Evolutionary conservation across 1,140 invertebrate species (phyloP).

Genomic region (Solenopsis fugax): DNA sequence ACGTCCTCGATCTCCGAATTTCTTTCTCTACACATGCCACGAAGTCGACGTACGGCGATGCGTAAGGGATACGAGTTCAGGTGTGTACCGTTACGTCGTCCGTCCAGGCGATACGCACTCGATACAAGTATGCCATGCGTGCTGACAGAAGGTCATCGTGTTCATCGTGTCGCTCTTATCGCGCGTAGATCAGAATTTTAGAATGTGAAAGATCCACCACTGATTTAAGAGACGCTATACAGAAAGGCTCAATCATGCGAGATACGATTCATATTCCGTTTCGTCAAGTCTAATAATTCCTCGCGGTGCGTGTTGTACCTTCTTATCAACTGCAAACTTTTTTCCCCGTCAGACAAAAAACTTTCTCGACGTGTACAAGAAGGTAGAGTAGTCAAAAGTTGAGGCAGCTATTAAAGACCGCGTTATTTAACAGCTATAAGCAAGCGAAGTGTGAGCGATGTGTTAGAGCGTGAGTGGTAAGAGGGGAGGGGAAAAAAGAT

Average conservation of each 20-base stretch:
- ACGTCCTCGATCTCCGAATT: background rate
- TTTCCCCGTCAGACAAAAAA: background rate
- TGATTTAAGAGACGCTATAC: background rate
- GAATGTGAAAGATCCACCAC: background rate
- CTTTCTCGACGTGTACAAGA: background rate
- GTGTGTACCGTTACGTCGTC: slow-evolving; percentile 46
- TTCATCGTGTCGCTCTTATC: slow-evolving; percentile 10
- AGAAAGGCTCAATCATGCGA: background rate
- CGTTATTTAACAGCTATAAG: slow-evolving; percentile 28
- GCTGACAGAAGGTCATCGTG: slow-evolving; percentile 40
- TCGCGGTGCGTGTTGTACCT: background rate
- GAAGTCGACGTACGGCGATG: slow-evolving; percentile 34
- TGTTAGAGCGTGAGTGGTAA: background rate
- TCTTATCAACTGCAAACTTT: slow-evolving; percentile 12
- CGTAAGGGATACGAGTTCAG: slow-evolving; percentile 48
- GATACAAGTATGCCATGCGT: slow-evolving; percentile 51
- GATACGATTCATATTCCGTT: slow-evolving; percentile 5
- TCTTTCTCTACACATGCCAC: slow-evolving; percentile 7
- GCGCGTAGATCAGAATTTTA: background rate
- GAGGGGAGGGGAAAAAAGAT: background rate
- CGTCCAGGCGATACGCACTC: slow-evolving; percentile 33
- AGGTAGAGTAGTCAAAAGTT: background rate
- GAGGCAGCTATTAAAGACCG: background rate
- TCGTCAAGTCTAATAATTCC: background rate
- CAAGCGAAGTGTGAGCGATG: background rate